phyloP scores from a whole-genome alignment of 2,888 invertebrate species.

The Laspeyria flexula region DNA sequence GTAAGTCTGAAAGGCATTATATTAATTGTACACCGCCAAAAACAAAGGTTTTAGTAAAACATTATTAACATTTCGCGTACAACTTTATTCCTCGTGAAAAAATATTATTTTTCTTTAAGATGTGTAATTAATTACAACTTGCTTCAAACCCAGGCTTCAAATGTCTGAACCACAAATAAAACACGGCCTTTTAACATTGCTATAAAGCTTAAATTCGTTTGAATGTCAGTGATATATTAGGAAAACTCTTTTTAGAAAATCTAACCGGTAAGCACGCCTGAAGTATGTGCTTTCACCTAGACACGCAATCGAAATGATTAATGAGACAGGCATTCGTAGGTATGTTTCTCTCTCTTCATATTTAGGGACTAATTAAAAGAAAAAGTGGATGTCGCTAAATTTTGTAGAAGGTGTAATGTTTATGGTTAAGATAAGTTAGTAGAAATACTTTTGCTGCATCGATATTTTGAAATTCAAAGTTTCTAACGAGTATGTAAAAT shows the following conservation, averaged over 20 bases:
- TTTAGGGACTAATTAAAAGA: neutral
- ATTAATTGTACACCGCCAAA: no score
- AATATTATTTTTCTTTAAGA: neutral
- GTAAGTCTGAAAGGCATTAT: no score
- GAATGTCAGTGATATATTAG: neutral
- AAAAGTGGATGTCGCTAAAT: no score
- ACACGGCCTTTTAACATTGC: neutral
- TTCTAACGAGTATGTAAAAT: slow-evolving; percentile 1
- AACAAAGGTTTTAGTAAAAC: neutral
- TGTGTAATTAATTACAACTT: slow-evolving; percentile 24
- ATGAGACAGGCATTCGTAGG: slow-evolving; percentile 21
- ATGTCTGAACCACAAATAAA: neutral
- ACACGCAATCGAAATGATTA: slow-evolving; percentile 34
- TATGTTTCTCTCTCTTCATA: neutral
- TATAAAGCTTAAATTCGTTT: slow-evolving; percentile 16
- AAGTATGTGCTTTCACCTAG: slow-evolving; percentile 18
- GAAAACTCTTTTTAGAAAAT: slow-evolving; percentile 9
- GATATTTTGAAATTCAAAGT: neutral
- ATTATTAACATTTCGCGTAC: neutral
- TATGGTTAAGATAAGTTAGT: no score
- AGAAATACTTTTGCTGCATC: neutral
- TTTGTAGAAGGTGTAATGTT: no score
- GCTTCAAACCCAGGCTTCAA: slow-evolving; percentile 5
- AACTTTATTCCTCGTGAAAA: neutral
- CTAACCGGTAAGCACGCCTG: slow-evolving; percentile 14